Percentiles rank a stretch among this genome's conserved stretches.
phyloP scores from a whole-genome alignment of 2,113 vertebrate genomes.

The Ceyx melanurus region DNA sequence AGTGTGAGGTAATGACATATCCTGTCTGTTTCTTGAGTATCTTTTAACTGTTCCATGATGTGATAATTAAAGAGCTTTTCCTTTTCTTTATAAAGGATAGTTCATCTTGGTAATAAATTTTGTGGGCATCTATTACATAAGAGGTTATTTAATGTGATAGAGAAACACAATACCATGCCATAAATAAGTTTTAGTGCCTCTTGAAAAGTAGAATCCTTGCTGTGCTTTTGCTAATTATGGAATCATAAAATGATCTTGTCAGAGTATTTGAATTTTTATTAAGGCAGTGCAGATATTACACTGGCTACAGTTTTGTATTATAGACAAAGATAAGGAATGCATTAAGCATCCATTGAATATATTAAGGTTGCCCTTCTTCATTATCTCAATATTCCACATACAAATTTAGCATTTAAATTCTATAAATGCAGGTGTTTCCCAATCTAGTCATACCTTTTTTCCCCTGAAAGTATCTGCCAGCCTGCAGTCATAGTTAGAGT shows the following conservation, averaged over 20 bases:
- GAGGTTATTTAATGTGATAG: not conserved
- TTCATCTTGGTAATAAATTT: not conserved
- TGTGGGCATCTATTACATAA: not conserved
- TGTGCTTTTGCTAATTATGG: not conserved
- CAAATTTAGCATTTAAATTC: not conserved
- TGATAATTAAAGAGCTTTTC: not conserved
- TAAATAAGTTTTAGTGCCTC: not conserved
- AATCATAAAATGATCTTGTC: not conserved
- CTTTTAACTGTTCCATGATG: not conserved
- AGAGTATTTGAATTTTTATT: not conserved
- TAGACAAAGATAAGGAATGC: not conserved
- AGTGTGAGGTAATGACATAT: not conserved
- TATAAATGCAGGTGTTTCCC: not conserved
- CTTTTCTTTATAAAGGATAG: not conserved
- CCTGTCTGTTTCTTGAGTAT: not conserved
- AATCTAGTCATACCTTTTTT: not conserved
- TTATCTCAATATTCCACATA: not conserved
- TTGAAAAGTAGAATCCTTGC: not conserved
- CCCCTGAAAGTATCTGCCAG: not conserved
- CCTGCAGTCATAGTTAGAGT: not conserved
- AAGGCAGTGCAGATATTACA: not conserved
- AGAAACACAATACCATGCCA: not conserved
- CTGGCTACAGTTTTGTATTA: not conserved
- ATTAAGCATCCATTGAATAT: not conserved
- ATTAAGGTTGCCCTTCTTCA: not conserved